Conservation (phyloP, 2,888 invertebrate genomes). For the Eilema griseolum region DNA sequence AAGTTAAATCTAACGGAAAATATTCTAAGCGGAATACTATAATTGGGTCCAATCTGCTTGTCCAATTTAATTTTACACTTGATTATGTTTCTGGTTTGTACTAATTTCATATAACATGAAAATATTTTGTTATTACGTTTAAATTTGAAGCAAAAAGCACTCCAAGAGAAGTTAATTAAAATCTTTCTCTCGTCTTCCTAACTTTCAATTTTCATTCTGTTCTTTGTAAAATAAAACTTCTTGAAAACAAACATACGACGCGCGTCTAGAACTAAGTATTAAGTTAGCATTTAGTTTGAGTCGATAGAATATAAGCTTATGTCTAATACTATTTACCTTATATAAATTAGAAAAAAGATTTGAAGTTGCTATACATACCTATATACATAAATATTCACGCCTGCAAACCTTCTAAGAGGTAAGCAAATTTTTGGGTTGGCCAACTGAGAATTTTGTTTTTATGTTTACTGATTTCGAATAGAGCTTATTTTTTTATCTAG, state of each 20-base stretch:
- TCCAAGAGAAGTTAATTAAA: neutral
- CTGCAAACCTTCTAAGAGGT: too few species aligned
- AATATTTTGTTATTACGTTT: neutral
- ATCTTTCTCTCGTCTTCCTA: neutral
- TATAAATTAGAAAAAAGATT: too few species aligned
- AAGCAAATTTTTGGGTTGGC: too few species aligned
- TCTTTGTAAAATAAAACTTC: conserved; percentile 1
- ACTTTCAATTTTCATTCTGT: too few species aligned
- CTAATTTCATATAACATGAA: too few species aligned
- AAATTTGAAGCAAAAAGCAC: neutral
- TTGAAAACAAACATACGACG: neutral
- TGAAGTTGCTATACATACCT: too few species aligned
- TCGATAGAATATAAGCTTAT: neutral
- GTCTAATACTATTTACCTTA: too few species aligned
- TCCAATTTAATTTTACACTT: neutral
- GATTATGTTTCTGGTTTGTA: neutral
- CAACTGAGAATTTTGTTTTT: too few species aligned
- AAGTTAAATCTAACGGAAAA: neutral
- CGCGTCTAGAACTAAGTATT: conserved; percentile 1
- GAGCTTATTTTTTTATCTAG: too few species aligned
- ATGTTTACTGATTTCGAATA: too few species aligned
- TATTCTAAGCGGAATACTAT: neutral
- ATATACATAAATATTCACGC: too few species aligned
- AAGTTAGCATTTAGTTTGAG: neutral
- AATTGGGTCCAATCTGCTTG: conserved; percentile 1